A percentile compares a stretch with the other conserved stretches of the same genome.
Conservation (phyloP, 2,113 vertebrate genomes). For the Vidua chalybeata region DNA sequence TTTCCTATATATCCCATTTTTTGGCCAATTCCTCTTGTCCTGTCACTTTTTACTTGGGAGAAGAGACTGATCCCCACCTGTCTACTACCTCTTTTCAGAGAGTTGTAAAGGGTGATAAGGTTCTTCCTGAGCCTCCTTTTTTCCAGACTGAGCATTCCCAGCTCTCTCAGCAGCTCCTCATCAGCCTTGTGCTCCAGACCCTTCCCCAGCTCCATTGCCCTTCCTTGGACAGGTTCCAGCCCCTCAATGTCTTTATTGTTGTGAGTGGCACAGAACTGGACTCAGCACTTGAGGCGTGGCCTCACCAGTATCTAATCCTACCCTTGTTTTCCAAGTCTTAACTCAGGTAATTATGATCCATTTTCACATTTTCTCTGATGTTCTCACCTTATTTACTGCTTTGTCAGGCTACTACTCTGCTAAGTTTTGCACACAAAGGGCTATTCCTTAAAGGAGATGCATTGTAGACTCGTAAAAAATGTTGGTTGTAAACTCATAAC, state of each 20-base stretch:
- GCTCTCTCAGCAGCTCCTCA: neutral
- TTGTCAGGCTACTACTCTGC: neutral
- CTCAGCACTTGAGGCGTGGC: too few species aligned
- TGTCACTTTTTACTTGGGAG: neutral
- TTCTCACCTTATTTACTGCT: neutral
- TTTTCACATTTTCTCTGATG: neutral
- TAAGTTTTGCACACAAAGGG: neutral
- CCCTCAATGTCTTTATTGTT: neutral
- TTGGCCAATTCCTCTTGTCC: neutral
- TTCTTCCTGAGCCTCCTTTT: neutral
- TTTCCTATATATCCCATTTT: neutral
- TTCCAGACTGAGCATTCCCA: neutral
- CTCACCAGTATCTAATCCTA: neutral
- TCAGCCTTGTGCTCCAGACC: neutral
- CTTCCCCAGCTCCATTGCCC: fast-evolving
- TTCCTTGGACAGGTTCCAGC: neutral
- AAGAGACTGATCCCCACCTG: too few species aligned
- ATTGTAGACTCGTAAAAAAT: neutral
- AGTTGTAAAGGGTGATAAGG: neutral
- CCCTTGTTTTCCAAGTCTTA: neutral
- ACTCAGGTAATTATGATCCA: neutral
- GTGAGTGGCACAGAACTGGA: neutral
- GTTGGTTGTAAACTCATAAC: neutral
- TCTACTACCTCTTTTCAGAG: neutral
- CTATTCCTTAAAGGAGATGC: neutral